Evolutionary conservation across 2,797 vertebrate genomes (phyloP), one percentile per base, ranked within the genome.

Genomic region (Melopsittacus undulatus): DNA sequence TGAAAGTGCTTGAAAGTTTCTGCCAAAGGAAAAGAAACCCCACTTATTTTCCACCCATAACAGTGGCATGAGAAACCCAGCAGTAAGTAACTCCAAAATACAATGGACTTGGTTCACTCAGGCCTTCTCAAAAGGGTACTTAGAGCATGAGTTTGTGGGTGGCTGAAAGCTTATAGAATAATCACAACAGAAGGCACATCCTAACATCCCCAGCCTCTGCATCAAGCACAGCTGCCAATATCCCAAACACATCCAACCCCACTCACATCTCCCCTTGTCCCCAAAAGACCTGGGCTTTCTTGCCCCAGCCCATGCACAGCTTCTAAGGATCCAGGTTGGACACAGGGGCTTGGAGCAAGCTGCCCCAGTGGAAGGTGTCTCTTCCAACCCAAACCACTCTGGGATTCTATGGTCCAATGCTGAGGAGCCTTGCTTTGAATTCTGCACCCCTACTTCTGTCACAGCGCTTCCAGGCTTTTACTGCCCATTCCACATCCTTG

Each of bases 1-100:
- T 45, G 20, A 85, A 92, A 89, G 76, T 40, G 36, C 79, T 88
- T 27, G 51, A 87, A 90, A 90, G 83, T 93, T 95, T 67, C 66
- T 72, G 90, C 69, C 70, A 77, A 90, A 76, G 62, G 59, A 76
- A 77, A 88, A 88, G 72, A 77, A 83, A 89, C 64, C 9, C n/a
- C 69, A 64, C 77, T 77, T 86, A 67, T 91, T 88, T 94, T 74
- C 76, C 80, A 77, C 3, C 29, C 66, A 1, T 13, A 68, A 52
- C 30, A 11, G 3, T 24, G 52, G 51, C 43, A 40, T 43, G 54
- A 85, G 82, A 66, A 92, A 70, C 42, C 45, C 82, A 73, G 87
- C 15, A 40, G 75, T 81, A 82, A 91, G 74, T 66, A 84, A 63
- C 66, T 90, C 61, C 67, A 40, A 82, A 45, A 42, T 3, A 87